Conservation (phyloP, 2,888 invertebrate species). For the Mesochorus sp. region DNA sequence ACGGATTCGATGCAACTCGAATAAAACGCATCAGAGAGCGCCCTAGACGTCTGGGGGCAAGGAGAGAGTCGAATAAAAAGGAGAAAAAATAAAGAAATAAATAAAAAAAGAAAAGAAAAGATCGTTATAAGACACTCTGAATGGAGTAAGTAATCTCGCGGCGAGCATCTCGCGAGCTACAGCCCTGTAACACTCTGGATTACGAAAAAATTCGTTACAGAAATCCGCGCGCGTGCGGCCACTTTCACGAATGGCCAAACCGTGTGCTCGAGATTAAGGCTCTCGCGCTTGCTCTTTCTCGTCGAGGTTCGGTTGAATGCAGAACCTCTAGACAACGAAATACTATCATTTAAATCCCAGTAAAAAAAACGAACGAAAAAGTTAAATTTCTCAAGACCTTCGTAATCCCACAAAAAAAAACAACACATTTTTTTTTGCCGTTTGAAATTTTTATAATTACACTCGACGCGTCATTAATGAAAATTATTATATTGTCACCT, state of each 20-base stretch:
- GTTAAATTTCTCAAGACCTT: constrained; percentile 21
- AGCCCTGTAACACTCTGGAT: constrained; percentile 2
- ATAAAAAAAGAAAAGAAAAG: too few relatives aligned
- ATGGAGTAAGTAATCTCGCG: constrained; percentile 25
- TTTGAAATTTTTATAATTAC: background rate
- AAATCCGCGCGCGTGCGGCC: constrained; percentile 40
- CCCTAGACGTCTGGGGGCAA: too few relatives aligned
- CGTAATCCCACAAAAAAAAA: constrained; percentile 12
- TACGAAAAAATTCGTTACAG: constrained; percentile 56
- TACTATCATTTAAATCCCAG: constrained; percentile 33
- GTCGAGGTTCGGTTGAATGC: constrained; percentile 6
- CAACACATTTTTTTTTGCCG: background rate
- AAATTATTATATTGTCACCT: background rate
- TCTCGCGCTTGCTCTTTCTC: background rate
- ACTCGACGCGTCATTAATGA: background rate
- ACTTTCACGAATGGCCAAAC: constrained; percentile 62
- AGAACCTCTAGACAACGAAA: constrained; percentile 13
- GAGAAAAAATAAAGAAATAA: too few relatives aligned
- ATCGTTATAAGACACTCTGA: constrained; percentile 35
- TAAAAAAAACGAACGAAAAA: background rate
- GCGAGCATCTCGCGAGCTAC: constrained; percentile 33
- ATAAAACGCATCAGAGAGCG: constrained; percentile 15
- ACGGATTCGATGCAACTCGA: constrained; percentile 29
- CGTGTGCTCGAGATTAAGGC: constrained; percentile 32
- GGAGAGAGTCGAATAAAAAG: too few relatives aligned